Base-by-base conservation (phyloP, 2,797 vertebrate genomes). In the Erethizon dorsatum region DNA sequence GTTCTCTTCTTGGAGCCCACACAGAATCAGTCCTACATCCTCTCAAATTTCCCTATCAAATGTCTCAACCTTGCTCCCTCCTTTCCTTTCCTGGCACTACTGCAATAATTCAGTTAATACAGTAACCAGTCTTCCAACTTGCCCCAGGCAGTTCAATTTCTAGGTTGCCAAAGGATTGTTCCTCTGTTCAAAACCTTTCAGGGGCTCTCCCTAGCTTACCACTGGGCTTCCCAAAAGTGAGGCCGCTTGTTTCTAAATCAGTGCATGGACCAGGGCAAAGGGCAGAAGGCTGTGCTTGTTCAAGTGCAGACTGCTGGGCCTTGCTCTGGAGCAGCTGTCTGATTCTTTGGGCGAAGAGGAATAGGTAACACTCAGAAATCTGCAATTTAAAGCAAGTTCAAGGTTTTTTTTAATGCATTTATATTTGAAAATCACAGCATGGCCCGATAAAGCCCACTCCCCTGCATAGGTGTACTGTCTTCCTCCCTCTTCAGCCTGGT, bases 361-460 rank as follows among this genome's bases (percentile, higher is more conserved):
- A 31, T 28, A 59, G 37, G 31, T 67, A 83, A 94, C 28, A 52
- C 28, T 18, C 37, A 54, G 41, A 92, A 31, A 26, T 61, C 2
- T 12, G 26, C 31, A 50, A 80, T 57, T 52, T 86, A 82, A 90
- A 94, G 26, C n/a, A 92, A 77, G 17, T 56, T 52, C 22, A 12
- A 54, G 33, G 71, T 8, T 84, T 50, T 69, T 86, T 33, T 31
- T 28, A 86, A 65, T 31, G 26, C 5, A n/a, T 11, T 75, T 73
- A 45, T 6, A 59, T 80, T 84, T 67, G 37, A 14, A 95, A 85
- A 56, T 20, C 45, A 18, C 13, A 0, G 37, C 26, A 6, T 69
- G 83, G 59, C 10, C 1, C 41, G 14, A 12, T 47, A 37, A 54
- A 4, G 26, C 33, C 61, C 5, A n/a, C 1, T 45, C 0, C 28